A percentile compares a stretch with the other conserved stretches of the same genome.
phyloP scores from a whole-genome alignment of 2,113 vertebrate species.

The Petroica traversi region DNA sequence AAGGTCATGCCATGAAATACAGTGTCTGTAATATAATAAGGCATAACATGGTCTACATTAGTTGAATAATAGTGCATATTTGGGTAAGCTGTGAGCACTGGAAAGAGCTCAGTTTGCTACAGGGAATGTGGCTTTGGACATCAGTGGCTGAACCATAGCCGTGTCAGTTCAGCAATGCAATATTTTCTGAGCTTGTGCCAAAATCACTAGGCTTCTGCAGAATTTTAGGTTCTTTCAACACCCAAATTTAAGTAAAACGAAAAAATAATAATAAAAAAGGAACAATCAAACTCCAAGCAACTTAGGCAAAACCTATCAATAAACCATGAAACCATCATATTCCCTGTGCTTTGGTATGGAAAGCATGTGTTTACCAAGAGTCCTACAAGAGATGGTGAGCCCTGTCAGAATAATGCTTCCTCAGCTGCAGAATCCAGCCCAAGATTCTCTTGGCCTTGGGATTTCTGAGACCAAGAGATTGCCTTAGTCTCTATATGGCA shows the following conservation, averaged over 20 bases:
- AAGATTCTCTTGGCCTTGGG: neutral
- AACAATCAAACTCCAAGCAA: neutral
- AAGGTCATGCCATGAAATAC: neutral
- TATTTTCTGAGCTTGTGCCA: neutral
- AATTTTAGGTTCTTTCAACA: neutral
- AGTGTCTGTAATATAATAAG: slow-evolving; percentile 18
- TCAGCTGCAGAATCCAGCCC: neutral
- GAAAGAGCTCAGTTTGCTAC: neutral
- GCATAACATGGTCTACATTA: neutral
- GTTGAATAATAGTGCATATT: slow-evolving; percentile 15
- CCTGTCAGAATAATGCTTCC: neutral
- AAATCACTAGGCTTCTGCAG: neutral
- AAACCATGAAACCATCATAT: neutral
- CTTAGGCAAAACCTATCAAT: neutral
- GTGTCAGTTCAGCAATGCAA: neutral
- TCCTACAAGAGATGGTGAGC: neutral
- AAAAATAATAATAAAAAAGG: too few relatives aligned
- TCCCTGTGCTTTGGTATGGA: neutral
- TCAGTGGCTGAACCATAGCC: neutral
- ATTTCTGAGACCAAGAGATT: neutral
- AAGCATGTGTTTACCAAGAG: neutral
- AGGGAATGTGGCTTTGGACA: neutral
- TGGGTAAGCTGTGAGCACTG: slow-evolving; percentile 7
- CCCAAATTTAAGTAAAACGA: neutral
- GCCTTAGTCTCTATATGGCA: neutral